Percentiles rank a stretch among this genome's conserved stretches.
Evolutionary conservation across 1,140 invertebrate species (phyloP).

Genomic region (Papilio polyxenes): DNA sequence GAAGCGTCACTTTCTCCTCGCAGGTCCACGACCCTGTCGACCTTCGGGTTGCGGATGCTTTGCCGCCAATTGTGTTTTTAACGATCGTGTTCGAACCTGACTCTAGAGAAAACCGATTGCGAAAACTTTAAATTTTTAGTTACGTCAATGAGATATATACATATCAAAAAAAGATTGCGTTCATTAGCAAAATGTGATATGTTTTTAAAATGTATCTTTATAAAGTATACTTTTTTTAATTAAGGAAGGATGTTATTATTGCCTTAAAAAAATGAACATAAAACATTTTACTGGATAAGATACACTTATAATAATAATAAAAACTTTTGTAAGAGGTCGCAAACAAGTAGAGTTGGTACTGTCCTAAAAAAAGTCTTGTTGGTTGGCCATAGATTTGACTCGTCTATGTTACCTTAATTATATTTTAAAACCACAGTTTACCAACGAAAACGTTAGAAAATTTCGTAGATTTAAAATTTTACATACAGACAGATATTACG

Average conservation of each 20-base stretch:
- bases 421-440: not conserved
- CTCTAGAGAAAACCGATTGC: not conserved
- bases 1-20: slow-evolving; percentile 37
- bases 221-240: too few species aligned
- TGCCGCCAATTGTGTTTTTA: slow-evolving; percentile 24
- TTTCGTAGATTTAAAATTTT: not conserved
- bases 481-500: not conserved
- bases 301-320: too few species aligned
- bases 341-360: not conserved
- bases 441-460: not conserved
- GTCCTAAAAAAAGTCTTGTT: too few species aligned
- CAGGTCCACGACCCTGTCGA: slow-evolving; percentile 39
- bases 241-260: too few species aligned
- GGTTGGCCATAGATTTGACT: too few species aligned
- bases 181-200: too few species aligned
- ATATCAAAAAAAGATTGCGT: not conserved
- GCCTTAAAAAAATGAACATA: too few species aligned
- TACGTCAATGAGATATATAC: not conserved
- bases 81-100: slow-evolving; percentile 25
- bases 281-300: too few species aligned
- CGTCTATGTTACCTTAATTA: not conserved
- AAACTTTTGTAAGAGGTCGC: too few species aligned
- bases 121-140: not conserved
- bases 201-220: too few species aligned
- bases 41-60: slow-evolving; percentile 34